Evolutionary conservation across 2,888 invertebrate genomes (phyloP).

Genomic region (Axea sp.): DNA sequence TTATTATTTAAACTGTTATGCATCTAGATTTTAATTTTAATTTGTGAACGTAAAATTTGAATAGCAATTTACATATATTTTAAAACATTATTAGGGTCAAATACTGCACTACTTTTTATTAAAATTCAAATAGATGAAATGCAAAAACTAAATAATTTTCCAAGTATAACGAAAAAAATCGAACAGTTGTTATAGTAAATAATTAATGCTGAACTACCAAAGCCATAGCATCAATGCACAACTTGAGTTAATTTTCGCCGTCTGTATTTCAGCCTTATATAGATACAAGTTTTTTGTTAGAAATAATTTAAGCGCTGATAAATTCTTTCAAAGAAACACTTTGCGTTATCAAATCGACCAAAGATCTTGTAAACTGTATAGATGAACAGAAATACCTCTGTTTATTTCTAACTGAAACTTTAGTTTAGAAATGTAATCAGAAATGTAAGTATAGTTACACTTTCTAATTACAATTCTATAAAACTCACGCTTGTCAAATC

Average conservation of each 20-base stretch:
- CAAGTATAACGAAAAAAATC: too few relatives aligned
- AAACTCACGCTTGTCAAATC: slow-evolving; percentile 21
- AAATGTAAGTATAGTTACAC: neutral
- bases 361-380: slow-evolving; percentile 50
- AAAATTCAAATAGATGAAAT: too few relatives aligned
- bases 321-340: slow-evolving; percentile 11
- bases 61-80: too few relatives aligned
- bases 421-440: slow-evolving; percentile 25
- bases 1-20: too few relatives aligned
- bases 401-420: slow-evolving; percentile 55
- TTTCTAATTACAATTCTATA: slow-evolving; percentile 23
- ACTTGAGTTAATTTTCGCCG: slow-evolving; percentile 11
- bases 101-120: too few relatives aligned
- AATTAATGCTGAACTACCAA: too few relatives aligned
- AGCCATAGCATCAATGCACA: too few relatives aligned
- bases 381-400: slow-evolving; percentile 52
- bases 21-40: too few relatives aligned
- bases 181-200: too few relatives aligned
- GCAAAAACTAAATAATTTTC: too few relatives aligned
- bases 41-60: too few relatives aligned
- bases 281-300: slow-evolving; percentile 45
- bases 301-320: slow-evolving; percentile 25
- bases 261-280: slow-evolving; percentile 1
- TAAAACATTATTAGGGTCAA: too few relatives aligned
- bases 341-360: slow-evolving; percentile 34